Evolutionary conservation across 2,113 vertebrate genomes (phyloP).

Genomic region (Lanius ludovicianus): DNA sequence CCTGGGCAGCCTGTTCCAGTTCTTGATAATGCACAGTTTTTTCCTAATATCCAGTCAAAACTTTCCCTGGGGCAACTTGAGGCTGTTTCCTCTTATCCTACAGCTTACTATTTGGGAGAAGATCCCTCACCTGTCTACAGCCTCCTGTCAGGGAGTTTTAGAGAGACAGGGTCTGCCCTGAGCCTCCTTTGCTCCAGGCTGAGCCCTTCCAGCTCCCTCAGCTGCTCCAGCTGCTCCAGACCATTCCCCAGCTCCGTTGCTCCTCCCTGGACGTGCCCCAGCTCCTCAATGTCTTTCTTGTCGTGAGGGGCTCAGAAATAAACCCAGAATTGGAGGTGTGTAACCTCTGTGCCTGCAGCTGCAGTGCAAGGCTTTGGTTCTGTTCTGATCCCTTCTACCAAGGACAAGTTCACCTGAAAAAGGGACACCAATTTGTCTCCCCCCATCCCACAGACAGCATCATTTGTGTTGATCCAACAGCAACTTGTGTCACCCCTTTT

Average conservation of each 20-base stretch:
- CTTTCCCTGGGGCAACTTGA: accelerated
- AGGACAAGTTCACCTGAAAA: not conserved
- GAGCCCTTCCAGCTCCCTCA: not conserved
- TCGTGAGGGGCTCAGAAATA: not conserved
- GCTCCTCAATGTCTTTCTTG: not conserved
- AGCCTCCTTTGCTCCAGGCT: not conserved
- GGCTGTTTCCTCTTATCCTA: accelerated
- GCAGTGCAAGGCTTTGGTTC: accelerated
- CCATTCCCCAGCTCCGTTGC: accelerated
- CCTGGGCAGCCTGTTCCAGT: not conserved
- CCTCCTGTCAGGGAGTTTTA: accelerated
- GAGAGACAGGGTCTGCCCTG: accelerated
- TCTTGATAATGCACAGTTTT: accelerated
- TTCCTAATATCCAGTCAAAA: not conserved
- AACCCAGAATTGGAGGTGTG: not conserved
- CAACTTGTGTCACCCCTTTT: accelerated
- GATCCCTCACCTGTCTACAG: accelerated
- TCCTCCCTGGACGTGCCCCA: not conserved
- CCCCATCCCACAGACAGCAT: accelerated
- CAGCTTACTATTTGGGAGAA: accelerated
- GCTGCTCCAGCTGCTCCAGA: accelerated
- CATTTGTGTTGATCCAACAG: accelerated
- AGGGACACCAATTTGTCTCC: not conserved
- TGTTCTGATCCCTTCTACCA: not conserved
- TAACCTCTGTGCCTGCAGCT: not conserved